Conservation (phyloP, 2,797 vertebrate species). For the Periophthalmus magnuspinnatus region DNA sequence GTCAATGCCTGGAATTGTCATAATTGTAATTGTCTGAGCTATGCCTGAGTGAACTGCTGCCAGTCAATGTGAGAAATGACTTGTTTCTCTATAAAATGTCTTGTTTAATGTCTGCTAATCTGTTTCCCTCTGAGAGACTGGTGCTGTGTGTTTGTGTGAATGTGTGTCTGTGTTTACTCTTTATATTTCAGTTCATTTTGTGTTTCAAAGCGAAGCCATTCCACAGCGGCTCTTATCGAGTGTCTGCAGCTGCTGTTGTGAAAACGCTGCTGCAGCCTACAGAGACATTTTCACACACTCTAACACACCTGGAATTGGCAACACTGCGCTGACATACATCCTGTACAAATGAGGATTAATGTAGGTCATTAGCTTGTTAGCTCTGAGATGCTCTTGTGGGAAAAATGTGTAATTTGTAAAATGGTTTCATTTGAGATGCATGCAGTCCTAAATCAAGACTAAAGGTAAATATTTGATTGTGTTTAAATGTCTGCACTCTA, state of each 20-base stretch:
- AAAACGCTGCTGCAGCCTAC: slow-evolving; percentile 41
- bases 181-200: slow-evolving; percentile 59
- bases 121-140: slow-evolving; percentile 38
- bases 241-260: slow-evolving; percentile 68
- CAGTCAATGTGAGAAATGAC: slow-evolving; percentile 22
- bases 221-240: slow-evolving; percentile 71
- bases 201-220: slow-evolving; percentile 65
- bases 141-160: slow-evolving; percentile 10
- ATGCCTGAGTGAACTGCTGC: slow-evolving; percentile 28
- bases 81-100: slow-evolving; percentile 29
- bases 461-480: no score
- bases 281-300: slow-evolving; percentile 53
- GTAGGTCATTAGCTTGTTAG: slow-evolving; percentile 30
- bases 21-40: not conserved
- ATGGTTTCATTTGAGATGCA: not conserved
- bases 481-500: no score
- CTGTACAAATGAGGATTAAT: slow-evolving; percentile 34
- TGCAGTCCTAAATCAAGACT: no score
- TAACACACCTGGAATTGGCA: slow-evolving; percentile 49
- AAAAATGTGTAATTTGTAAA: slow-evolving; percentile 14
- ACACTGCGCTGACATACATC: slow-evolving; percentile 23
- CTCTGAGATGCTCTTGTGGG: slow-evolving; percentile 18
- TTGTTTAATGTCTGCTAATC: slow-evolving; percentile 60
- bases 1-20: not conserved
- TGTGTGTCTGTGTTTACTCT: slow-evolving; percentile 19